Base-by-base conservation (phyloP, 2,888 invertebrate genomes). In the Tromatobia lineatoria region DNA sequence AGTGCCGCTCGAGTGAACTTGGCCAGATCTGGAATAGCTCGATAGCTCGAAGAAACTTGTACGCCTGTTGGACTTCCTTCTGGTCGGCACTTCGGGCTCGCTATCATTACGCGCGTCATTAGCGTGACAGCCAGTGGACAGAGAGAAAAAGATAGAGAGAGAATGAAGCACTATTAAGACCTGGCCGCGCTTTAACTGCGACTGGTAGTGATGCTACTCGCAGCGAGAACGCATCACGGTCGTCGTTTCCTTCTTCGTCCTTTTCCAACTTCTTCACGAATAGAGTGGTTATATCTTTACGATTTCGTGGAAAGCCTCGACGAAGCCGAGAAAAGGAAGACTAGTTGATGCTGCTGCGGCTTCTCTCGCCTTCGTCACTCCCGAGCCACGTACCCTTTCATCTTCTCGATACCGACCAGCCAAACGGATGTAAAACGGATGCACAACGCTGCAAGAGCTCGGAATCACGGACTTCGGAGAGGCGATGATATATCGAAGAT, bases 251-350 rank as follows among this genome's bases (percentile, higher is more conserved):
- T 85, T 71, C 86, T 85, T 88, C 71, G 64, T 75, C 78, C 79
- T 85, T 77, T 74, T 83, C 61, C 83, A 83, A 82, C 83, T 83
- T 80, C 77, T 71, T 84, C 70, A 80, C 81, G 80, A 83, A 88
- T 87, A 88, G 87, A 88, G 88, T 87, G 70, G 86, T 86, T 83
- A 45, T 47, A 87, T 85, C 87, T 90, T 88, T 89, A 83, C 83
- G 75, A 84, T 82, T 81, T 83, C 84, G 59, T 66, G 79, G 74
- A 80, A 77, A 80, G 77, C 77, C 85, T 85, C 81, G 87, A 86
- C 80, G 87, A 87, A 50, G 25, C 57, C 11, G 25, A 23, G 57
- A 57, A 57, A 57, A 71, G 42, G 71, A 76, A 61, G 64, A 67
- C 64, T 23, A 61, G 77, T 69, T 61, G 71, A 61, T 73, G 69